Base-by-base conservation (phyloP, 1,140 invertebrate genomes). In the Euwallacea fornicatus region DNA sequence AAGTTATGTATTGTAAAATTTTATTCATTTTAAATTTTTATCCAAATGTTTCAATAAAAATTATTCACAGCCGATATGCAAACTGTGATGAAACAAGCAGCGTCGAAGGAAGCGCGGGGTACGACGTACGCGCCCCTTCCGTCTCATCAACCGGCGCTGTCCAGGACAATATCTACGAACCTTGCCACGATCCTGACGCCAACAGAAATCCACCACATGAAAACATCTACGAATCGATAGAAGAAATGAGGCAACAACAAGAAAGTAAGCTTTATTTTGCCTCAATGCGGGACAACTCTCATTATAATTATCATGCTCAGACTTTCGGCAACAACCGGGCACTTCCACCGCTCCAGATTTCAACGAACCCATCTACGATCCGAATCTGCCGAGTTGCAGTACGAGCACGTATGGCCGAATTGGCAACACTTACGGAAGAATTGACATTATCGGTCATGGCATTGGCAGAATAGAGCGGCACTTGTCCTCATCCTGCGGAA, bases 381-480 rank as follows among this genome's bases (percentile, higher is more conserved):
- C 72, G 8, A 76, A 75, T 60, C 62, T 75, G 15, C 81, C 76
- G 10, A 73, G 77, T 66, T 78, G 76, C 70, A 79, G 76, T 75
- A 66, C 42, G 2, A 76, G 78, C 69, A 81, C 75, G 56, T 84
- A 82, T 64, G 79, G 80, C 11, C 67, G 81, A 43, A 78, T 83
- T 44, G 78, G 82, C 9, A 84, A 85, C 59, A 80, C 85, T 7
- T 86, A 86, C 66, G 85, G 85, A 9, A 79, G 85, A 4, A 81
- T 86, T 13, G 83, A 85, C 76, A 83, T 86, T 50, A 75, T 77
- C 41, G 84, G 84, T 0, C 84, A 85, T 69, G 85, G 85, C 13
- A 85, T 86, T 33, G 85, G 85, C 7, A 79, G 85, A 44, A 86
- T 87, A 55, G 85, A 86, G 71, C 78, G 85, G 0, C 85, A 86